phyloP scores from a whole-genome alignment of 2,888 invertebrate genomes.

The Myopa testacea region DNA sequence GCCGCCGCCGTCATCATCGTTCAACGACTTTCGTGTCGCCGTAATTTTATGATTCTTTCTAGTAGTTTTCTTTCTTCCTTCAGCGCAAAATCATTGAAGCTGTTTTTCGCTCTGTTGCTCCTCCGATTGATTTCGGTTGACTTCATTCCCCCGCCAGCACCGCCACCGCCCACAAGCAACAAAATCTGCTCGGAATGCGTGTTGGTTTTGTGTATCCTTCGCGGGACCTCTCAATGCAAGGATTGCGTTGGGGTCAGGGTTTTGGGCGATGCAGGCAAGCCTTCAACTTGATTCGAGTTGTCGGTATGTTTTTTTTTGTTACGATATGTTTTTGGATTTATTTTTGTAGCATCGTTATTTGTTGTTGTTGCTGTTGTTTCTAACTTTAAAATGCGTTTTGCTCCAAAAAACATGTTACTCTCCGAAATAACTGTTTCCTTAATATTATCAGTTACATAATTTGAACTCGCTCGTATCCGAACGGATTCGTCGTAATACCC shows the following conservation, averaged over 20 bases:
- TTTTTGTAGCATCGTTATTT: neutral
- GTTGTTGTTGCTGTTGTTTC: neutral
- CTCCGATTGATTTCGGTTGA: neutral
- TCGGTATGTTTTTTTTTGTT: neutral
- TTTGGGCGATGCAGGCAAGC: neutral
- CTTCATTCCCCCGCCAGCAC: neutral
- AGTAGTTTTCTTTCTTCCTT: neutral
- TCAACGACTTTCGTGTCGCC: constrained; percentile 3
- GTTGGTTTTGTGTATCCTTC: constrained; percentile 2
- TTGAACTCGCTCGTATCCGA: no score
- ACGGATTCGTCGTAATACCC: no score
- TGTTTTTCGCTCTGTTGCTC: neutral
- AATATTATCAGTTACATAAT: no score
- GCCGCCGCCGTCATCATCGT: neutral
- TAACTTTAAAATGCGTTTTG: no score
- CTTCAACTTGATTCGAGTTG: neutral
- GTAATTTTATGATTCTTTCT: neutral
- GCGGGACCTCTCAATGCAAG: no score
- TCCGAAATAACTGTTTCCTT: no score
- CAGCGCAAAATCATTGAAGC: neutral
- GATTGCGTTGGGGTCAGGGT: neutral
- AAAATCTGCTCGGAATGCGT: neutral
- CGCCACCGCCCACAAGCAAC: neutral
- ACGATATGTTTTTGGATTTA: no score
- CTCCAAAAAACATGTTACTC: no score